Evolutionary conservation across 2,113 vertebrate species (phyloP).

Genomic region (Garra rufa): DNA sequence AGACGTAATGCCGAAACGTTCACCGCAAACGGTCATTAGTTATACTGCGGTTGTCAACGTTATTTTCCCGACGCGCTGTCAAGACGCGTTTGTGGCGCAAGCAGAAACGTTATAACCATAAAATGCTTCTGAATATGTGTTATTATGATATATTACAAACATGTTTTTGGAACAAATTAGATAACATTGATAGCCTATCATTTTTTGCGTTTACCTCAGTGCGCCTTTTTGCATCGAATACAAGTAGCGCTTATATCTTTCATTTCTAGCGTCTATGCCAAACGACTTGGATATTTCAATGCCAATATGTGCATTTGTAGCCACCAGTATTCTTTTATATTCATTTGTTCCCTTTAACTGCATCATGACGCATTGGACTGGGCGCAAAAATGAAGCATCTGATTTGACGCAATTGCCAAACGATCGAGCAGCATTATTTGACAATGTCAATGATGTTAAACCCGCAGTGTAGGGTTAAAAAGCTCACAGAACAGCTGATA

Average conservation of each 20-base stretch:
- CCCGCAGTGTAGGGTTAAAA: neutral
- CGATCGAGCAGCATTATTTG: neutral
- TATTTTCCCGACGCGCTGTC: neutral
- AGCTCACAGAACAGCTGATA: neutral
- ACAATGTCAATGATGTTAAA: constrained; percentile 14
- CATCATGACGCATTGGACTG: constrained; percentile 52
- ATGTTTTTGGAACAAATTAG: neutral
- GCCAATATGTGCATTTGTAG: constrained; percentile 7
- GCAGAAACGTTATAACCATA: neutral
- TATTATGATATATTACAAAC: neutral
- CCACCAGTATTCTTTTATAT: constrained; percentile 15
- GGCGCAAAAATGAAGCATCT: constrained; percentile 34
- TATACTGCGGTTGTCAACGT: neutral
- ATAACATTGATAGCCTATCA: no score
- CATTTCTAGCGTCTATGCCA: no score
- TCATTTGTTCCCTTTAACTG: constrained; percentile 9
- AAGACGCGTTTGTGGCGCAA: neutral
- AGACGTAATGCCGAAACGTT: neutral
- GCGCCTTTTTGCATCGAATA: neutral
- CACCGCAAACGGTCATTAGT: neutral
- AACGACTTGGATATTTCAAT: neutral
- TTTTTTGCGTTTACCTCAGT: neutral
- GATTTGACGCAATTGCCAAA: constrained; percentile 13
- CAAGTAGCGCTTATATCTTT: neutral
- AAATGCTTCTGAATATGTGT: neutral